Base-by-base conservation (phyloP, 2,888 invertebrate genomes). In the Andrena fulva region DNA sequence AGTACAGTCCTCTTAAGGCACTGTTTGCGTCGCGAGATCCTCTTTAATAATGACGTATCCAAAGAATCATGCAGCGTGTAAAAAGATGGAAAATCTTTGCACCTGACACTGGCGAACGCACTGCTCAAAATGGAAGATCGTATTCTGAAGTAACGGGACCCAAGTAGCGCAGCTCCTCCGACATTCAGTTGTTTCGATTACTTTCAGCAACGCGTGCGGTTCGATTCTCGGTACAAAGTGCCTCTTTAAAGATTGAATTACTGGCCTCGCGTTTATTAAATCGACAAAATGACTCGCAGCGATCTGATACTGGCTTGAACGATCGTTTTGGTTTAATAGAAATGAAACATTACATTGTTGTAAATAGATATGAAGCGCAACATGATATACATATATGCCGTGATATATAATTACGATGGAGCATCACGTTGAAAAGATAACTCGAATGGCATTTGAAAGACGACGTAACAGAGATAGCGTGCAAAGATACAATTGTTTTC, bases 331-430 rank as follows among this genome's bases (percentile, higher is more conserved):
- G 5, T n/a, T 24, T 52, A 12, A 33, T n/a, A 52, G 20, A 52
- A 10, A 54, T 52, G 54, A 72, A 75, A 54, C 16, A 31, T 67
- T 24, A 54, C 42, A 31, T 48, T 24, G 24, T 67, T 27, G 29
- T 48, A 56, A 71, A 63, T n/a, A 10, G 27, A 62, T 63, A 56
- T 74, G n/a, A 50, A 62, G 76, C 16, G 16, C n/a, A 75, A 74
- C n/a, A 42, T 12, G 66, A 16, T 72, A 54, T 42, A 42, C 12
- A 10, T 10, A 35, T 35, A 35, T 10, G 35, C 62, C 27, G 48
- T 69, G 59, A 63, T 62, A 62, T 31, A 48, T 54, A 67, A 48
- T 52, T 52, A n/a, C 16, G 52, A 62, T 52, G 62, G 42, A 59
- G 63, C 24, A 24, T 66, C n/a, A 33, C 8, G 62, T 62, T 62